Evolutionary conservation across 2,888 invertebrate genomes (phyloP).

Genomic region (Copidosoma aretas): DNA sequence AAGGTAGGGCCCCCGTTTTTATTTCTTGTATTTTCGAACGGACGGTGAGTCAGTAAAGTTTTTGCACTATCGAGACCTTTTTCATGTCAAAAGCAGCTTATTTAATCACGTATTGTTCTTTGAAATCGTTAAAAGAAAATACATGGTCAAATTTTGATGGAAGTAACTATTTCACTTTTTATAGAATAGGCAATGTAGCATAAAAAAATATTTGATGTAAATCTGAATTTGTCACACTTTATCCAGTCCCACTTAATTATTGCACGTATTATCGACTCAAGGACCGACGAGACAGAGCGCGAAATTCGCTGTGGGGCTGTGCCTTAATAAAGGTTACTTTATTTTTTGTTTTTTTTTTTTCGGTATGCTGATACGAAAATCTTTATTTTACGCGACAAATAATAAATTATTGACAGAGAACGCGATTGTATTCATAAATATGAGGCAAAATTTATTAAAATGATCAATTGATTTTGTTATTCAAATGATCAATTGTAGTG

Average conservation of each 20-base stretch:
- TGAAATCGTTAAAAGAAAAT: constrained; percentile 12
- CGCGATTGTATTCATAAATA: not conserved
- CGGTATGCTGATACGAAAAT: not conserved
- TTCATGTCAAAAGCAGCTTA: too few species aligned
- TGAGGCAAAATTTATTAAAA: too few species aligned
- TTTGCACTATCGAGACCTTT: not conserved
- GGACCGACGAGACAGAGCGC: constrained; percentile 16
- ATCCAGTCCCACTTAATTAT: constrained; percentile 34
- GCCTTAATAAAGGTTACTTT: constrained; percentile 41
- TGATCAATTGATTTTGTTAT: too few species aligned
- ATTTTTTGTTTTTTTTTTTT: constrained; percentile 28
- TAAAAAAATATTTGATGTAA: constrained; percentile 17
- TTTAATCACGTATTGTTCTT: too few species aligned
- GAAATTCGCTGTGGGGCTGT: constrained; percentile 42
- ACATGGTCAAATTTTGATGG: not conserved
- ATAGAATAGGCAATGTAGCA: constrained; percentile 23
- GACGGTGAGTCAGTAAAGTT: not conserved
- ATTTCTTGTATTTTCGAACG: too few species aligned
- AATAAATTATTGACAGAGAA: constrained; percentile 16
- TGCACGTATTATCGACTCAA: constrained; percentile 20
- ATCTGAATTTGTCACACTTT: constrained; percentile 34
- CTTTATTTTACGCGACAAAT: not conserved
- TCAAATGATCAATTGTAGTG: not conserved
- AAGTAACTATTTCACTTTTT: constrained; percentile 34
- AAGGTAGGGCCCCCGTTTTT: constrained; percentile 3